Evolutionary conservation across 1,140 invertebrate species (phyloP).

Genomic region (Habropoda laboriosa): DNA sequence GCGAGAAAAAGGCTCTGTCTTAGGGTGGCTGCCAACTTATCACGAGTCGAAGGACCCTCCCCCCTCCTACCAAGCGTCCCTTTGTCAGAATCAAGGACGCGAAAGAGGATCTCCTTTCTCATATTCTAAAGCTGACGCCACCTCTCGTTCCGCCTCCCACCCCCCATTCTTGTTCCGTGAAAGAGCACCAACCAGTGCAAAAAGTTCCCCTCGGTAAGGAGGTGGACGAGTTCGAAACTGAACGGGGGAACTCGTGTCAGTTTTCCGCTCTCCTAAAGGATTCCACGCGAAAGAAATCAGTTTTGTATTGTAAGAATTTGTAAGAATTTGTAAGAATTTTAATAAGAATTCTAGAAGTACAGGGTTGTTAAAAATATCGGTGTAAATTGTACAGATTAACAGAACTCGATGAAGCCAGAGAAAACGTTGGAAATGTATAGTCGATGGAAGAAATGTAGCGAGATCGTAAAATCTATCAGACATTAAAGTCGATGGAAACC

Average conservation of each 20-base stretch:
- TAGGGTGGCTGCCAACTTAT: constrained; percentile 62
- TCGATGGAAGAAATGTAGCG: too few species aligned
- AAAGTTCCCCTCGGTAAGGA: constrained; percentile 57
- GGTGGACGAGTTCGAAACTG: constrained; percentile 57
- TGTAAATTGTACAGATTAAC: too few species aligned
- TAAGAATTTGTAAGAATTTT: too few species aligned
- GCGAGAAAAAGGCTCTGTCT: constrained; percentile 64
- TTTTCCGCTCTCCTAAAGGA: neutral
- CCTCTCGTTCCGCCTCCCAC: constrained; percentile 39
- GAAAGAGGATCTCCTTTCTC: constrained; percentile 67
- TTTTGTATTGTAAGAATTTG: constrained; percentile 62
- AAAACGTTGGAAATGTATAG: too few species aligned
- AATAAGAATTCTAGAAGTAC: too few species aligned
- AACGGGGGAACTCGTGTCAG: constrained; percentile 50
- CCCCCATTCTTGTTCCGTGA: constrained; percentile 40
- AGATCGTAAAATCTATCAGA: too few species aligned
- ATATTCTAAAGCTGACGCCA: constrained; percentile 70
- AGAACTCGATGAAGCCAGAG: too few species aligned
- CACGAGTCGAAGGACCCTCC: constrained; percentile 64
- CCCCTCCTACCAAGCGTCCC: constrained; percentile 50
- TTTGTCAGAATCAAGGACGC: constrained; percentile 70
- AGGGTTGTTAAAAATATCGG: too few species aligned
- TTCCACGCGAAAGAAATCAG: constrained; percentile 46
- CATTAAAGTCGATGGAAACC: too few species aligned
- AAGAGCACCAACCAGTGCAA: constrained; percentile 64